These are phyloP conservation scores for Eulemur macaco DNA, from an alignment of 2,113 vertebrate species.

Conservation along the genomic window DNA sequence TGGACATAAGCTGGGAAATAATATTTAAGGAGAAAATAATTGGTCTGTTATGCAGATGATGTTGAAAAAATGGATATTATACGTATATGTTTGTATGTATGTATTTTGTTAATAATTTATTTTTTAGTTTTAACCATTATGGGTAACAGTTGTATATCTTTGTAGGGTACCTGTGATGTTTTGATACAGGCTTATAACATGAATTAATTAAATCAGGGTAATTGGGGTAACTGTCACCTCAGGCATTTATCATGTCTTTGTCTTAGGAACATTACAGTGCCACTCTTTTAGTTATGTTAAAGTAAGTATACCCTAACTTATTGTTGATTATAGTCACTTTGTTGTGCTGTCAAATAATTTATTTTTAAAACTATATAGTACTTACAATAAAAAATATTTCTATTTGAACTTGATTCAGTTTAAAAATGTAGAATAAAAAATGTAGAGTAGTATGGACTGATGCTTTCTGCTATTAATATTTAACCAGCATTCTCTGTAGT, in stretches of 20 bases:
- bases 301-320: too few species aligned
- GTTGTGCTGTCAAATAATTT: not conserved
- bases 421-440: not conserved
- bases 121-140: too few species aligned
- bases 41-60: not conserved
- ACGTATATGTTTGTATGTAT: not conserved
- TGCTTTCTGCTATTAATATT: not conserved
- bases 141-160: too few species aligned
- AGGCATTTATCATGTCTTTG: too few species aligned
- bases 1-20: not conserved
- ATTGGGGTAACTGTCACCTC: too few species aligned
- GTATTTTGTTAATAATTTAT: not conserved
- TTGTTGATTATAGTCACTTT: too few species aligned
- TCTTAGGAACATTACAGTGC: too few species aligned
- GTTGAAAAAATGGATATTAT: not conserved
- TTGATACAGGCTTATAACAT: too few species aligned
- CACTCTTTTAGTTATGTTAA: too few species aligned
- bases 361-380: not conserved
- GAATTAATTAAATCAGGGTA: too few species aligned
- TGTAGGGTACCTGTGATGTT: too few species aligned
- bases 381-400: not conserved
- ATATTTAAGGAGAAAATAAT: not conserved
- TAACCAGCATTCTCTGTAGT: not conserved
- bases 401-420: not conserved
- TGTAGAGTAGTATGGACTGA: rapidly evolving